A percentile compares a stretch with the other conserved stretches of the same genome.
Evolutionary conservation across 2,113 vertebrate species (phyloP).

Genomic region (Orientallactaga bullata): DNA sequence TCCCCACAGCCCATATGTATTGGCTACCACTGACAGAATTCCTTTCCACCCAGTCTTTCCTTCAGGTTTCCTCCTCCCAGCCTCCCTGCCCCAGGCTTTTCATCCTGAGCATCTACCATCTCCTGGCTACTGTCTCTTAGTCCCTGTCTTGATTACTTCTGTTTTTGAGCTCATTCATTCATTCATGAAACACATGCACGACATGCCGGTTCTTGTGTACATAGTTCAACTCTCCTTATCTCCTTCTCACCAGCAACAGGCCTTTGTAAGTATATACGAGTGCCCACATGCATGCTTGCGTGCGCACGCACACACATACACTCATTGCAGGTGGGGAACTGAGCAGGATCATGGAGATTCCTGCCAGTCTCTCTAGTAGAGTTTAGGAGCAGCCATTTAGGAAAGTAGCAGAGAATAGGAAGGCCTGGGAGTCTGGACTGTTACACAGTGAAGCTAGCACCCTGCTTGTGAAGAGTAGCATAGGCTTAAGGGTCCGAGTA

Average conservation of each 20-base stretch:
- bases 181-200: neutral
- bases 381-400: neutral
- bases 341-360: neutral
- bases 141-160: neutral
- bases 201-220: rapidly evolving
- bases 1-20: neutral
- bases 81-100: neutral
- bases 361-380: neutral
- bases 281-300: too few species aligned
- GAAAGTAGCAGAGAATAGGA: neutral
- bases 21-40: neutral
- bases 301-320: neutral
- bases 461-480: neutral
- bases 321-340: neutral
- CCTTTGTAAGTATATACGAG: neutral
- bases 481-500: too few species aligned
- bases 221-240: neutral
- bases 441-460: neutral
- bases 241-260: neutral
- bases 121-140: neutral
- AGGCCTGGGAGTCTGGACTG: neutral
- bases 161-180: neutral
- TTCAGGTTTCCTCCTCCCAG: too few species aligned
- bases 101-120: neutral
- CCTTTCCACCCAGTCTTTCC: neutral